These are phyloP conservation scores for Colaptes auratus DNA, from an alignment of 2,113 vertebrate genomes.

Conservation along the genomic window DNA sequence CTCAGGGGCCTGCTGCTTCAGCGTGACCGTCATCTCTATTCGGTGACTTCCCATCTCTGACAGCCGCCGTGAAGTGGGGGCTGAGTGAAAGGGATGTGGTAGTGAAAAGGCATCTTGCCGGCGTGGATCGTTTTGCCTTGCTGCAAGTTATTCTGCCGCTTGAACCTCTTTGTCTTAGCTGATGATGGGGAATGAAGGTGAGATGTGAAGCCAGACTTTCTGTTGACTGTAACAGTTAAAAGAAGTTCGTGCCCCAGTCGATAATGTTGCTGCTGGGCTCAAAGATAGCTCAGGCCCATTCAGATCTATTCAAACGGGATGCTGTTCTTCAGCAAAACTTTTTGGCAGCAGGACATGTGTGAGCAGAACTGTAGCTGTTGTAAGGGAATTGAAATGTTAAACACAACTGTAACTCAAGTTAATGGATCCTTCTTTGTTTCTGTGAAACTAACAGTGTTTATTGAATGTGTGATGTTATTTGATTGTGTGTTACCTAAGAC, in stretches of 20 bases:
- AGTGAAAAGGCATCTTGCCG: not conserved
- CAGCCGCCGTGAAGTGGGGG: too few relatives aligned
- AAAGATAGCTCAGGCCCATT: not conserved
- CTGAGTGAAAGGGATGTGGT: not conserved
- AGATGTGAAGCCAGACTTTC: not conserved
- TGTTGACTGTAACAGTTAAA: not conserved
- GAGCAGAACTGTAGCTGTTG: not conserved
- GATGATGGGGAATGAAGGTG: not conserved
- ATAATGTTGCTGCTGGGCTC: not conserved
- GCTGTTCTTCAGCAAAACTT: not conserved
- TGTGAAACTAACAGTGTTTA: not conserved
- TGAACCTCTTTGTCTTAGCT: not conserved
- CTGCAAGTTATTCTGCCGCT: not conserved
- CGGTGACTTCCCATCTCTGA: not conserved
- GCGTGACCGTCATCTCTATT: not conserved
- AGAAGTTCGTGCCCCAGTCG: not conserved
- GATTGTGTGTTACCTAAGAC: not conserved
- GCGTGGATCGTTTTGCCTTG: not conserved
- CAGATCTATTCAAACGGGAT: accelerated
- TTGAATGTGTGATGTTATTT: not conserved
- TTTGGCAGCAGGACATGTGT: not conserved
- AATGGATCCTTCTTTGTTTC: not conserved
- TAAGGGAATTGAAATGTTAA: not conserved
- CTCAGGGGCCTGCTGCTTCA: not conserved
- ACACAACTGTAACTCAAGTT: not conserved